These are phyloP conservation scores for Neomorphus geoffroyi DNA, from an alignment of 2,797 vertebrate genomes.

Conservation along the genomic window DNA sequence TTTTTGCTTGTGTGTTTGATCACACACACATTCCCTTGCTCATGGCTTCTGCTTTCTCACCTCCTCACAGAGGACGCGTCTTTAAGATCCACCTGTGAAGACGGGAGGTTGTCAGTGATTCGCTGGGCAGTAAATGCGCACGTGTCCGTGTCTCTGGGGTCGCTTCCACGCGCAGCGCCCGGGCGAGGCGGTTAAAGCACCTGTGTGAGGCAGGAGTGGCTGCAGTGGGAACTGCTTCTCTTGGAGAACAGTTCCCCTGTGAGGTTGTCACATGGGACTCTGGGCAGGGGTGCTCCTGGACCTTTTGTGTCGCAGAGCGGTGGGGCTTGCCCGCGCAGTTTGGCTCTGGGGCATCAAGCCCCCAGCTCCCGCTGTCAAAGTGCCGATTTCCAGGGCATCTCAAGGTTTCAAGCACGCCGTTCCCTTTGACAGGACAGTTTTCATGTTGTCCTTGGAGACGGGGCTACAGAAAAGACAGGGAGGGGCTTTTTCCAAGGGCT, in stretches of 20 bases:
- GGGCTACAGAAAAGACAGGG: no score
- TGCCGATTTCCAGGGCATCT: neutral
- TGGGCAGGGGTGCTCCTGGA: neutral
- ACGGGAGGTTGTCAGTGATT: neutral
- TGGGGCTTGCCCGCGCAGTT: no score
- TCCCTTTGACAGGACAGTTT: neutral
- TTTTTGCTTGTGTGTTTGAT: neutral
- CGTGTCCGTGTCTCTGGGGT: accelerated
- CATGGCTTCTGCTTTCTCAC: neutral
- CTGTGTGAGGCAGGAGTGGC: no score
- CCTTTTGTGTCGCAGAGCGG: neutral
- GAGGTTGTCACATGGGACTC: neutral
- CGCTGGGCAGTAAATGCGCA: neutral
- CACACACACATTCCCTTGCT: neutral
- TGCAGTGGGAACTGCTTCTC: no score
- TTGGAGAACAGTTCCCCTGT: accelerated
- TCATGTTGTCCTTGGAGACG: neutral
- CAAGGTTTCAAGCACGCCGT: accelerated
- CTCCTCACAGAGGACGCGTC: neutral
- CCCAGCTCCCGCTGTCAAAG: no score
- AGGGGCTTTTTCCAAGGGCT: no score
- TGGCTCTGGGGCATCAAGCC: neutral
- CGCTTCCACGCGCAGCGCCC: accelerated
- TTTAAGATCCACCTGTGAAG: neutral
- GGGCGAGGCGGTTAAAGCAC: neutral